A percentile compares a stretch with the other conserved stretches of the same genome.
Conservation (phyloP, 2,888 invertebrate genomes). For the Papilio gigon region DNA sequence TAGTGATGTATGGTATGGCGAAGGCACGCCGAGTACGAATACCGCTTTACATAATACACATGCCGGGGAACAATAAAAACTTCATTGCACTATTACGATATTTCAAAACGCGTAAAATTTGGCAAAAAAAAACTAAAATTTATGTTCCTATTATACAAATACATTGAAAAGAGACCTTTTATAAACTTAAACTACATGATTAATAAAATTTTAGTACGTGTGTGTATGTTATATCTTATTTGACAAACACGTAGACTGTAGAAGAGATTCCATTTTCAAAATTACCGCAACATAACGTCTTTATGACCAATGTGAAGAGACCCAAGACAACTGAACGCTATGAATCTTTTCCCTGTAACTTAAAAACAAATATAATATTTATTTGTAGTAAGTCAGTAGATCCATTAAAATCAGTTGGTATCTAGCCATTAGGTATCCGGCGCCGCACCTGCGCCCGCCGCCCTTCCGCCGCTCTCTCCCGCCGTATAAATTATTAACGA, state of each 20-base stretch:
- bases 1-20: conserved; percentile 50
- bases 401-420: conserved; percentile 36
- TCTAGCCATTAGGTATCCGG: conserved; percentile 15
- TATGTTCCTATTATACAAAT: too few species aligned
- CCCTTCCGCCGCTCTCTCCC: conserved; percentile 60
- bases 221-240: too few species aligned
- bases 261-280: too few species aligned
- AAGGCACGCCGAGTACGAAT: conserved; percentile 43
- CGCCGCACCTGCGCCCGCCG: conserved; percentile 69
- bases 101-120: neutral
- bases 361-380: neutral
- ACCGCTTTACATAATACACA: conserved; percentile 46
- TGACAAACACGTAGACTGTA: too few species aligned
- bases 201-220: too few species aligned
- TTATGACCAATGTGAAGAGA: too few species aligned
- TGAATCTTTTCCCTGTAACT: neutral
- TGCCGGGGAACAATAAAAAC: conserved; percentile 3
- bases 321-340: neutral
- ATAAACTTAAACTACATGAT: too few species aligned
- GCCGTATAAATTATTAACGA: conserved; percentile 80
- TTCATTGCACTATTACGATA: neutral
- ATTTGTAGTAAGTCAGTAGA: neutral
- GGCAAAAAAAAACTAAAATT: neutral
- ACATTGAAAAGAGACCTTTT: too few species aligned
- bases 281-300: neutral